phyloP scores from a whole-genome alignment of 2,113 vertebrate genomes.

The Rattus rattus region DNA sequence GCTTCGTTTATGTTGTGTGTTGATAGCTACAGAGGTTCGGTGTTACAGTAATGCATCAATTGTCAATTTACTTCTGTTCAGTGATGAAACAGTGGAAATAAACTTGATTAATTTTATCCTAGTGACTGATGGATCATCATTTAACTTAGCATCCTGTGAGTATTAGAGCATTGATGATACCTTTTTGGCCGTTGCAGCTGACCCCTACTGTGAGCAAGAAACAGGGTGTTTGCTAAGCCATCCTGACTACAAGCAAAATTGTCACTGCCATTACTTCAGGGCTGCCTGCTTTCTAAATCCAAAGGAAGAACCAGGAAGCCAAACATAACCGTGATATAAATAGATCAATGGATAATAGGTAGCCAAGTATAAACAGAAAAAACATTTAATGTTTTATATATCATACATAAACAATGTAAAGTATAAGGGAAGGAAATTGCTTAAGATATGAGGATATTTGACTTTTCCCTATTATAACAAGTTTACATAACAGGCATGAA shows the following conservation, averaged over 20 bases:
- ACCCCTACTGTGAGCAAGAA: not conserved
- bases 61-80: slow-evolving; percentile 38
- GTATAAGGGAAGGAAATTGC: slow-evolving; percentile 12
- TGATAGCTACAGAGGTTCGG: not conserved
- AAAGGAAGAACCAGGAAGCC: slow-evolving; percentile 39
- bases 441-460: slow-evolving; percentile 11
- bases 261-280: slow-evolving; percentile 22
- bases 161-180: slow-evolving; percentile 4
- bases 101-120: not conserved
- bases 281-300: not conserved
- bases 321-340: slow-evolving; percentile 10
- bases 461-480: slow-evolving; percentile 16
- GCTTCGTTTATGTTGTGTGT: not conserved
- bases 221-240: slow-evolving; percentile 6
- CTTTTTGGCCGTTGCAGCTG: not conserved
- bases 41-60: not conserved
- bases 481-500: not conserved
- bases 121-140: not conserved
- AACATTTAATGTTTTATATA: slow-evolving; percentile 12
- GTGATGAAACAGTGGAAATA: slow-evolving; percentile 37
- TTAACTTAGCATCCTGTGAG: slow-evolving; percentile 15
- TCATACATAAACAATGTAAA: not conserved
- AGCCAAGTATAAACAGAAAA: not conserved
- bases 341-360: not conserved
- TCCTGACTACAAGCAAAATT: not conserved